Conservation (phyloP, 2,113 vertebrate species). For the Elephantulus edwardii region DNA sequence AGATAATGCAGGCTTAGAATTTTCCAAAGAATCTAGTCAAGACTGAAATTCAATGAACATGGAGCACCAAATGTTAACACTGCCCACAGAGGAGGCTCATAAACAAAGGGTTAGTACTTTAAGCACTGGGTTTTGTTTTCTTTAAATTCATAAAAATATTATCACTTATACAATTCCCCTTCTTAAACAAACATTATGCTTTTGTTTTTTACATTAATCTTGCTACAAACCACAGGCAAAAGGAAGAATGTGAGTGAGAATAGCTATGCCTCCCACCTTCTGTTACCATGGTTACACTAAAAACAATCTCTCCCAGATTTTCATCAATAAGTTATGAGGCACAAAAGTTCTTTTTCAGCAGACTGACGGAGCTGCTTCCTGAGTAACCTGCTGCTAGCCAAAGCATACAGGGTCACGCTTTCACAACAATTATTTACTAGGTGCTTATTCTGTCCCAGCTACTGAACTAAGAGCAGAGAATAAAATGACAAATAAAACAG, state of each 20-base stretch:
- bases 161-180: background rate
- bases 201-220: background rate
- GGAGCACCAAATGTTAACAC: background rate
- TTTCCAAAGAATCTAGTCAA: slow-evolving; percentile 13
- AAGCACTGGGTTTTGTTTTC: background rate
- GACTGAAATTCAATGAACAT: background rate
- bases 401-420: background rate
- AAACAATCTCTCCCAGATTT: background rate
- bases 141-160: background rate
- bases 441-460: background rate
- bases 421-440: too few relatives aligned
- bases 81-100: background rate
- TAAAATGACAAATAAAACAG: background rate
- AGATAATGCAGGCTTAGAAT: background rate
- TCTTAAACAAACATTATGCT: background rate
- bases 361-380: background rate
- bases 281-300: background rate
- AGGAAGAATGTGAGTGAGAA: background rate
- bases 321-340: background rate
- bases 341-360: background rate
- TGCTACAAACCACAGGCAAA: background rate
- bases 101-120: background rate
- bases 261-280: background rate
- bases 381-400: background rate
- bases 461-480: background rate